phyloP scores from a whole-genome alignment of 2,888 invertebrate genomes.

The Rotaria sp. region DNA sequence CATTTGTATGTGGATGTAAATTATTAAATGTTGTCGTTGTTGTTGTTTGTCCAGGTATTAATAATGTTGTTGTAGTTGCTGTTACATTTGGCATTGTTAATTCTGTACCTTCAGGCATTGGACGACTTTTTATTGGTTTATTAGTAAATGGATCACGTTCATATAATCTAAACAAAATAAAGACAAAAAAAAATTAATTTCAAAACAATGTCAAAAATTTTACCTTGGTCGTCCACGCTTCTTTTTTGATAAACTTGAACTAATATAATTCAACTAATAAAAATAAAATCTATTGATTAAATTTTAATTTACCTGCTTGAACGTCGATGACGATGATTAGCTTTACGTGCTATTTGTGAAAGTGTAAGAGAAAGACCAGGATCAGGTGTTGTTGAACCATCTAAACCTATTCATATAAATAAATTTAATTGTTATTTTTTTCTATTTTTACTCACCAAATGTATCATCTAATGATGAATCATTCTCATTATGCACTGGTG shows the following conservation, averaged over 20 bases:
- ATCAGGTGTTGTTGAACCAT: slow-evolving; percentile 5
- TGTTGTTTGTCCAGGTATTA: neutral
- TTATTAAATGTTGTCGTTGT: neutral
- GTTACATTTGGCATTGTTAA: neutral
- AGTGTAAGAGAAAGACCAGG: neutral
- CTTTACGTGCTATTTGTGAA: slow-evolving; percentile 11
- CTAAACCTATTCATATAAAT: neutral
- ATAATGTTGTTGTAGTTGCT: neutral
- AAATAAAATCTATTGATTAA: neutral
- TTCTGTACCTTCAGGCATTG: neutral
- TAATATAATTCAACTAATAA: neutral
- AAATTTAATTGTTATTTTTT: neutral
- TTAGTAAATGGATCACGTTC: slow-evolving; percentile 24
- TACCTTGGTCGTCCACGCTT: slow-evolving; percentile 27
- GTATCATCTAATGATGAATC: slow-evolving; percentile 5
- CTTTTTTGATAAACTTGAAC: slow-evolving; percentile 6
- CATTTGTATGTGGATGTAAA: neutral
- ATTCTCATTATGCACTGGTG: neutral
- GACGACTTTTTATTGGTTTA: neutral
- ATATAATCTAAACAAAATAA: neutral
- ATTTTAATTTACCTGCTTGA: neutral
- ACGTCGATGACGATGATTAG: slow-evolving; percentile 12
- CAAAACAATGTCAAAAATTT: neutral
- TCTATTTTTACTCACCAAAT: neutral
- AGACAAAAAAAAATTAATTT: neutral